phyloP scores from a whole-genome alignment of 2,113 vertebrate genomes.

The Isichthys henryi region DNA sequence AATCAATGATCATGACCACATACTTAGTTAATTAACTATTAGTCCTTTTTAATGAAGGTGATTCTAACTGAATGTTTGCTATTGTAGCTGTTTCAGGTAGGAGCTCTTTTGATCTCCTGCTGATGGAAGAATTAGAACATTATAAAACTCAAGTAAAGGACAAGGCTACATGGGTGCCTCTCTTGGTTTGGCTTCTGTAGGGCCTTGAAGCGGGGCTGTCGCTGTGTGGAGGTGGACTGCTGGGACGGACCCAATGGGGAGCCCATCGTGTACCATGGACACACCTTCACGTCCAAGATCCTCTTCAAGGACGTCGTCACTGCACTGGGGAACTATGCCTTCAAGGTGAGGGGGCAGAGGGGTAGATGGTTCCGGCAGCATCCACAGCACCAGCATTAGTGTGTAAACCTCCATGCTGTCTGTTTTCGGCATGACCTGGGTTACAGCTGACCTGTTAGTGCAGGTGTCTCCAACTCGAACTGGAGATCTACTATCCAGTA shows the following conservation, averaged over 20 bases:
- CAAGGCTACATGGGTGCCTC: neutral
- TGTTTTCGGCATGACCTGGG: conserved; percentile 16
- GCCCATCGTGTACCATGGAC: conserved; percentile 87
- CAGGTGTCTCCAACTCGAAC: too few species aligned
- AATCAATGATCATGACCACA: neutral
- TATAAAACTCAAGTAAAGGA: neutral
- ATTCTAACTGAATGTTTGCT: neutral
- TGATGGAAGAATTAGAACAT: neutral
- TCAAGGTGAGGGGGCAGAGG: conserved; percentile 66
- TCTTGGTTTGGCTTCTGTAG: conserved; percentile 31
- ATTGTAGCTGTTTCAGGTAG: neutral
- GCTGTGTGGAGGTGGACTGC: conserved; percentile 89
- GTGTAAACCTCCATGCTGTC: conserved; percentile 24
- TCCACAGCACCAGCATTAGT: neutral
- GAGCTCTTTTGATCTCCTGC: neutral
- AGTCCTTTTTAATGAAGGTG: neutral
- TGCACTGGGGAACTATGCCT: conserved; percentile 79
- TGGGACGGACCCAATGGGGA: conserved; percentile 88
- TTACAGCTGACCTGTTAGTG: conserved; percentile 18
- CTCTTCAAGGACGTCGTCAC: conserved; percentile 80
- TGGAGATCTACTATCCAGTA: too few species aligned
- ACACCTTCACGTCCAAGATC: conserved; percentile 91
- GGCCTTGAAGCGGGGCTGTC: conserved; percentile 82
- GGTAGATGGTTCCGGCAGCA: neutral
- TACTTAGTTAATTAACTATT: neutral